A percentile compares a stretch with the other conserved stretches of the same genome.
Evolutionary conservation across 2,888 invertebrate species (phyloP).

Genomic region (Pocota personata): DNA sequence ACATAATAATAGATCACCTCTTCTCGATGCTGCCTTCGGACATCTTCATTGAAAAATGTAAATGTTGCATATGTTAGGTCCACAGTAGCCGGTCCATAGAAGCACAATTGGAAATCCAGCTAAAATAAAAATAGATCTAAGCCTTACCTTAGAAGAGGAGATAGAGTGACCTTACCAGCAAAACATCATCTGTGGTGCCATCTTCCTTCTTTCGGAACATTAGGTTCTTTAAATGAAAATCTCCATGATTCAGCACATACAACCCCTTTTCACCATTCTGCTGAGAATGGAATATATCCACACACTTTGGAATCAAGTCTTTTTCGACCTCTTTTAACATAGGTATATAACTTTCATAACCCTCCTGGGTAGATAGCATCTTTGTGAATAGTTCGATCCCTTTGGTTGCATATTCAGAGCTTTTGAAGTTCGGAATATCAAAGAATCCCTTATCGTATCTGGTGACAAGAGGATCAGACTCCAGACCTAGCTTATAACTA

Average conservation of each 20-base stretch:
- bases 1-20: constrained; percentile 51
- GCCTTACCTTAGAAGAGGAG: background rate
- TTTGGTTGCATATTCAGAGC: constrained; percentile 12
- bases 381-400: background rate
- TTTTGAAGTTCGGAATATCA: constrained; percentile 25
- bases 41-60: constrained; percentile 37
- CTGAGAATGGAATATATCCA: constrained; percentile 27
- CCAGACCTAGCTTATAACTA: constrained; percentile 64
- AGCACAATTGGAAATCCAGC: constrained; percentile 62
- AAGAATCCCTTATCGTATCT: constrained; percentile 11
- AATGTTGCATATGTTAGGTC: constrained; percentile 44
- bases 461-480: constrained; percentile 16
- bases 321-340: constrained; percentile 1
- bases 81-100: constrained; percentile 44
- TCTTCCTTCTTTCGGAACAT: constrained; percentile 39
- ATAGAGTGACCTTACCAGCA: constrained; percentile 27
- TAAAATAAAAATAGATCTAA: background rate
- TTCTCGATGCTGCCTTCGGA: constrained; percentile 38
- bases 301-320: constrained; percentile 20
- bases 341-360: background rate
- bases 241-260: constrained; percentile 56
- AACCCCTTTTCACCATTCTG: constrained; percentile 26
- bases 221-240: constrained; percentile 59
- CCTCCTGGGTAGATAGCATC: background rate
- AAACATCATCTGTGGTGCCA: constrained; percentile 32